Evolutionary conservation across 1,140 invertebrate genomes (phyloP).

Genomic region (Hypothenemus hampei): DNA sequence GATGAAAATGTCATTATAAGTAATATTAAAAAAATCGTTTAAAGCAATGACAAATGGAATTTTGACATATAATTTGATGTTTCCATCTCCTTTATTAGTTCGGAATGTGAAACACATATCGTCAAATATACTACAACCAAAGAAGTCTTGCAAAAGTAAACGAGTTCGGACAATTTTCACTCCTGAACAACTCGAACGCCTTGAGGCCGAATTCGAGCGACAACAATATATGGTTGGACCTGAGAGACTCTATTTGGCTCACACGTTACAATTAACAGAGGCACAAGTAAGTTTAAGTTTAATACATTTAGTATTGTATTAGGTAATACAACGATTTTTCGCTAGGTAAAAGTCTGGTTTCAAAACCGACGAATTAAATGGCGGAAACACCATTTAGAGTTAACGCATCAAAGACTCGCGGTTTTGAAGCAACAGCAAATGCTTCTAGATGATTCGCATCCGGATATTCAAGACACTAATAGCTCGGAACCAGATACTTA

Average conservation of each 20-base stretch:
- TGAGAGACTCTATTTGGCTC: constrained; percentile 82
- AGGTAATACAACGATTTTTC: constrained; percentile 10
- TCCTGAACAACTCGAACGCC: constrained; percentile 82
- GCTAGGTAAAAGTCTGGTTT: constrained; percentile 97
- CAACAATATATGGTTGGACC: constrained; percentile 97
- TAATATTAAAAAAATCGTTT: neutral
- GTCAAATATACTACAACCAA: constrained; percentile 31
- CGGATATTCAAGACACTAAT: constrained; percentile 41
- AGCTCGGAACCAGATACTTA: constrained; percentile 43
- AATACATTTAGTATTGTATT: constrained; percentile 5
- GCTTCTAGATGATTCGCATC: constrained; percentile 38
- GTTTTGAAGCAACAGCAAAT: constrained; percentile 61
- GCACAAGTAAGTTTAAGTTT: constrained; percentile 62
- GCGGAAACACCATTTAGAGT: constrained; percentile 88
- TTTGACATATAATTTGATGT: neutral
- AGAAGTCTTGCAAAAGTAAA: constrained; percentile 54
- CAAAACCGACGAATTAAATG: constrained; percentile 95
- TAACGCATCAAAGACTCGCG: constrained; percentile 81
- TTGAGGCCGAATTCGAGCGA: constrained; percentile 87
- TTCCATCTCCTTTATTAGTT: constrained; percentile 29
- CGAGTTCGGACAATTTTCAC: constrained; percentile 92
- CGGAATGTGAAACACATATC: constrained; percentile 38
- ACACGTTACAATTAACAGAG: constrained; percentile 82
- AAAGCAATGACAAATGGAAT: too few relatives aligned
- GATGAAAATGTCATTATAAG: constrained; percentile 1